These are phyloP conservation scores for Motacilla alba DNA, from an alignment of 2,113 vertebrate genomes.

Conservation along the genomic window DNA sequence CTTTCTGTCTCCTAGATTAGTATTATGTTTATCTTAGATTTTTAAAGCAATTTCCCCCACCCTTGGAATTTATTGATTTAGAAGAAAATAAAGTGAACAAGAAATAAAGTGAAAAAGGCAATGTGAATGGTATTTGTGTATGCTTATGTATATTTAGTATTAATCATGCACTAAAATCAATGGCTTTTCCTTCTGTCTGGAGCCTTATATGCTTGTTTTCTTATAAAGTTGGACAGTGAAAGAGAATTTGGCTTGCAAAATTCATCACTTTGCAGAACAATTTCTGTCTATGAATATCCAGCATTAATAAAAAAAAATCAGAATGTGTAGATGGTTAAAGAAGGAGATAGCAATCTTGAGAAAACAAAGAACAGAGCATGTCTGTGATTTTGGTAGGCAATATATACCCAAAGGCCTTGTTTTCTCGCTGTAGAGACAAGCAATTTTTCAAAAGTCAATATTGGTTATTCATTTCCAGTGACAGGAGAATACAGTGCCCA, in stretches of 20 bases:
- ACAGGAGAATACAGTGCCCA: not conserved
- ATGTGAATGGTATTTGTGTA: not conserved
- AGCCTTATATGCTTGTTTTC: not conserved
- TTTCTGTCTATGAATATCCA: not conserved
- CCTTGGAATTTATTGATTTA: not conserved
- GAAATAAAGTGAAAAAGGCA: not conserved
- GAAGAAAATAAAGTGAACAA: not conserved
- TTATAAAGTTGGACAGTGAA: not conserved
- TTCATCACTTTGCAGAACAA: not conserved
- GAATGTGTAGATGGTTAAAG: not conserved
- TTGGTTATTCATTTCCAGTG: not conserved
- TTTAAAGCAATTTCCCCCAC: not conserved
- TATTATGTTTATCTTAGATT: not conserved
- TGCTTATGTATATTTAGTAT: not conserved
- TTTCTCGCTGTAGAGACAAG: not conserved
- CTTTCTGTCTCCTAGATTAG: not conserved
- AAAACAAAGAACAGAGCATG: not conserved
- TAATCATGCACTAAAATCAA: not conserved
- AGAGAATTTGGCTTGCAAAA: not conserved
- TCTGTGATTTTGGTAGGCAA: not conserved
- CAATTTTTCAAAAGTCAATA: not conserved
- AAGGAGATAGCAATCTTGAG: not conserved
- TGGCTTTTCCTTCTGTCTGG: not conserved
- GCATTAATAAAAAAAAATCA: not conserved
- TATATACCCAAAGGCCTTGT: not conserved